These are phyloP conservation scores for Drosophila lacertosa DNA, from an alignment of 1,140 invertebrate species.

Conservation along the genomic window DNA sequence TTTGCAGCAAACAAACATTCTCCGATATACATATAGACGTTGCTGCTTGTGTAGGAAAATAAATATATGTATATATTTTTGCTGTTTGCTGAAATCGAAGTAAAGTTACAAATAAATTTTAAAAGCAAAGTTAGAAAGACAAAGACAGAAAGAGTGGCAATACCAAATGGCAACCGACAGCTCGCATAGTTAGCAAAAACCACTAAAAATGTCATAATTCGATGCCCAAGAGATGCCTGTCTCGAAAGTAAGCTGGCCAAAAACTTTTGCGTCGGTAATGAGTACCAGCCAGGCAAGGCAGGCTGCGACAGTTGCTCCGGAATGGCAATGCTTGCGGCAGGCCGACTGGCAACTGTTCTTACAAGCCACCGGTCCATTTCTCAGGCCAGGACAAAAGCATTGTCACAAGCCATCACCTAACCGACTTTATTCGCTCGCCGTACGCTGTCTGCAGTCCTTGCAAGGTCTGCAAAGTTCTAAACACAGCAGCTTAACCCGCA, in stretches of 20 bases:
- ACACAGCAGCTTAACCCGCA: not conserved
- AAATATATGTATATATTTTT: slow-evolving; percentile 3
- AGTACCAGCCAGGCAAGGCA: too few species aligned
- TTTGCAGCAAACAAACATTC: not conserved
- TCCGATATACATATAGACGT: slow-evolving; percentile 7
- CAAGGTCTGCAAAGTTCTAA: slow-evolving; percentile 12
- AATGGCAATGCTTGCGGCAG: not conserved
- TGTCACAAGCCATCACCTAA: slow-evolving; percentile 2
- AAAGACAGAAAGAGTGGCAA: slow-evolving; percentile 46
- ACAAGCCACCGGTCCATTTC: slow-evolving; percentile 43
- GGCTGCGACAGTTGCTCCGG: slow-evolving; percentile 21
- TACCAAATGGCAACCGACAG: slow-evolving; percentile 9
- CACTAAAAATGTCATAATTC: slow-evolving; percentile 84
- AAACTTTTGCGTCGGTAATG: slow-evolving; percentile 74
- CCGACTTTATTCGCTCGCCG: not conserved
- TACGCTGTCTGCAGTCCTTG: not conserved
- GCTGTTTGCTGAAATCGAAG: slow-evolving; percentile 72
- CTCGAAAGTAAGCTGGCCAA: slow-evolving; percentile 75
- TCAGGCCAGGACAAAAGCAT: slow-evolving; percentile 12
- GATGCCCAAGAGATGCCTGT: slow-evolving; percentile 83
- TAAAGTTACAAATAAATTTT: slow-evolving; percentile 72
- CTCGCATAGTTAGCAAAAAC: slow-evolving; percentile 74
- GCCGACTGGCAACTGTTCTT: slow-evolving; percentile 59
- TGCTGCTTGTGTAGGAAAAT: not conserved
- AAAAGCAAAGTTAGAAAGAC: slow-evolving; percentile 60